Evolutionary conservation across 2,797 vertebrate species (phyloP), one percentile per base, ranked within the genome.

Genomic region (Pipistrellus pygmaeus): DNA sequence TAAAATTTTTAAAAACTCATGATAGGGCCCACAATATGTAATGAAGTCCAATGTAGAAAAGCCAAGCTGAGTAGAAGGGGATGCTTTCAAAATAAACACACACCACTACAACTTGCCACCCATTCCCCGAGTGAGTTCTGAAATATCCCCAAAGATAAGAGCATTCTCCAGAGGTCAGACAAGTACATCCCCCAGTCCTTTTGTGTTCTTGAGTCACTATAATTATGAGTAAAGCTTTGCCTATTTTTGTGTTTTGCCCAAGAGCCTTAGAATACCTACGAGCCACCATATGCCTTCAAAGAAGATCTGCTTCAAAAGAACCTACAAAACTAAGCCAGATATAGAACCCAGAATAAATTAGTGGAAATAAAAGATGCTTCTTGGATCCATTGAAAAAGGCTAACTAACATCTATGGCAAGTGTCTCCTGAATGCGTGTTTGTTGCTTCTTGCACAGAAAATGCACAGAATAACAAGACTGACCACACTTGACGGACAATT

Each of bases 51-150:
- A 17, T 30, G 8, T n/a, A 85, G 32, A 32, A 92, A 38, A 90
- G 2, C 46, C 57, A 85, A 85, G 62, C 1, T 57, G 30, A 86
- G 35, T 92, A 92, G 93, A 83, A 30, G 90, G 17, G 13, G 41
- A 90, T 60, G 18, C 12, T 80, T 91, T 85, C 7, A 57, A 91
- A 62, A 72, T 77, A 86, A 91, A 85, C 17, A 85, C 30, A 83
- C 2, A 41, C 20, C 81, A 75, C 13, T 92, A 27, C 44, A 92
- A 8, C 57, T 90, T 46, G 23, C 27, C 38, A 53, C 17, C 14
- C 75, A 17, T 93, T 23, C 8, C 18, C 21, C 78, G 55, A 87
- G 35, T 17, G 73, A 93, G 78, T 90, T 93, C 62, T 88, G 83
- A 82, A 71, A 62, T 51, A 66, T 5, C 85, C 53, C 64, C 20